Evolutionary conservation across 2,113 vertebrate species (phyloP).

Genomic region (Triplophysa siluroides): DNA sequence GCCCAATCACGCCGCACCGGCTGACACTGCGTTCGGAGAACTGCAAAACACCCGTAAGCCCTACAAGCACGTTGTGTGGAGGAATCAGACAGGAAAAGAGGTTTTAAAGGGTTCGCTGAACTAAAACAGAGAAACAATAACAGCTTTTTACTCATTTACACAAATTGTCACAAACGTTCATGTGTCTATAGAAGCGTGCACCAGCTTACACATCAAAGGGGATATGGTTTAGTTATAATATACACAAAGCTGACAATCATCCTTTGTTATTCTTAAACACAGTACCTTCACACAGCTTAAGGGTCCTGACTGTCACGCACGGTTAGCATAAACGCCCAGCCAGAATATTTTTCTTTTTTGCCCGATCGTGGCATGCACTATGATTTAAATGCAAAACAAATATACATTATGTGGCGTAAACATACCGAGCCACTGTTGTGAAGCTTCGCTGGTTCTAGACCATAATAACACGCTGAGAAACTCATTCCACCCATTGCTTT

Average conservation of each 20-base stretch:
- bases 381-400: constrained; percentile 63
- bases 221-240: constrained; percentile 47
- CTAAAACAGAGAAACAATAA: constrained; percentile 65
- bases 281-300: constrained; percentile 57
- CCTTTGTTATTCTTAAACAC: constrained; percentile 53
- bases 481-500: neutral
- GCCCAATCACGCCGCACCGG: constrained; percentile 10
- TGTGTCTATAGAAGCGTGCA: constrained; percentile 46
- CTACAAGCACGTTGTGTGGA: constrained; percentile 9
- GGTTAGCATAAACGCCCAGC: constrained; percentile 50
- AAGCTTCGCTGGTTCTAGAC: constrained; percentile 35
- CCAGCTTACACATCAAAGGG: constrained; percentile 53
- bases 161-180: constrained; percentile 61
- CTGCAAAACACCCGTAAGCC: constrained; percentile 6
- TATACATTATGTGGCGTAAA: constrained; percentile 13
- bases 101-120: constrained; percentile 48
- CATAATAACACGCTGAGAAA: constrained; percentile 11
- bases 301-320: constrained; percentile 60
- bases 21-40: constrained; percentile 9
- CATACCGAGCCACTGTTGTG: constrained; percentile 11
- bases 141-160: constrained; percentile 58
- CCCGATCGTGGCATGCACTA: constrained; percentile 45
- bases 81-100: constrained; percentile 54
- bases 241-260: constrained; percentile 55
- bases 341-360: constrained; percentile 42